Conservation (phyloP, 1,140 invertebrate genomes). For the Plectus sambesii region DNA sequence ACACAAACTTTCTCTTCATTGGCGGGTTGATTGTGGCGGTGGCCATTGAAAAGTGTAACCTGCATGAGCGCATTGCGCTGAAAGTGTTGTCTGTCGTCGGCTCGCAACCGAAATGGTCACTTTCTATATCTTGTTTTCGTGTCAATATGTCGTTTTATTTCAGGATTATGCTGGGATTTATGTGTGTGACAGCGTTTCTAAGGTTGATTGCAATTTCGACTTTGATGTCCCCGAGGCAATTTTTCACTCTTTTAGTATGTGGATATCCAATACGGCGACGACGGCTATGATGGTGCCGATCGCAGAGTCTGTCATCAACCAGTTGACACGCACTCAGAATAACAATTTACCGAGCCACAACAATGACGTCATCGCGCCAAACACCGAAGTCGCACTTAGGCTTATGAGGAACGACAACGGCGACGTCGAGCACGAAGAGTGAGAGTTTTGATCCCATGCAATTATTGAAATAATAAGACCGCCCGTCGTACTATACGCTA, state of each 20-base stretch:
- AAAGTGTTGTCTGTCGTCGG: conserved; percentile 66
- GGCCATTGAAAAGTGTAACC: conserved; percentile 68
- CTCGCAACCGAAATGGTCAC: conserved; percentile 49
- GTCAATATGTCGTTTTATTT: background rate
- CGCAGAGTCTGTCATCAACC: conserved; percentile 28
- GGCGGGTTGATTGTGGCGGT: conserved; percentile 64
- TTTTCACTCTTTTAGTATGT: conserved; percentile 39
- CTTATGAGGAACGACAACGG: no score
- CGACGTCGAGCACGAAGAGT: no score
- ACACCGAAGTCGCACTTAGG: no score
- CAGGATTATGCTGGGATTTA: conserved; percentile 47
- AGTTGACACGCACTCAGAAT: conserved; percentile 17
- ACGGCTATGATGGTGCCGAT: conserved; percentile 32
- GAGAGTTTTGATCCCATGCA: no score
- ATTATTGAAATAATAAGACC: no score
- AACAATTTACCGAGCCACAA: background rate
- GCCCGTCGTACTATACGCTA: no score
- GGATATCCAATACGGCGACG: conserved; percentile 47
- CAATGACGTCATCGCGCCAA: conserved; percentile 6
- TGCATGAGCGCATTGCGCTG: conserved; percentile 70
- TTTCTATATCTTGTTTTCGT: background rate
- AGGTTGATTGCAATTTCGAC: conserved; percentile 25
- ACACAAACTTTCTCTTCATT: conserved; percentile 70
- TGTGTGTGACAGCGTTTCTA: conserved; percentile 48
- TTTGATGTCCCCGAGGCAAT: background rate